Conservation (phyloP, 2,888 invertebrate species). For the Caenorhabditis angaria region DNA sequence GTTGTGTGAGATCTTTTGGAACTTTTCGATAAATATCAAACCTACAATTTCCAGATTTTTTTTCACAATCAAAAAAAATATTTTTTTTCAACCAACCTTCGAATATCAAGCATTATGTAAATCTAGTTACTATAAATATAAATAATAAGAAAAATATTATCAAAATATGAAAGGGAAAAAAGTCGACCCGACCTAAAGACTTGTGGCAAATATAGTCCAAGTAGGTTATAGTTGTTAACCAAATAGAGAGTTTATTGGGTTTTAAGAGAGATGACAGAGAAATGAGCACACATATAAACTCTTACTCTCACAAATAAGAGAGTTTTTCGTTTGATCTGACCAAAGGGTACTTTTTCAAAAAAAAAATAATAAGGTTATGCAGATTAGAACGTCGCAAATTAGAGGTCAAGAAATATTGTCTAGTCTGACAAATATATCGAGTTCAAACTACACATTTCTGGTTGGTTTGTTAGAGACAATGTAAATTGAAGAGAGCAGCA, state of each 20-base stretch:
- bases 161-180: constrained; percentile 14
- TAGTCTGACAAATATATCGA: too few relatives aligned
- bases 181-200: constrained; percentile 30
- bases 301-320: constrained; percentile 17
- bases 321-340: constrained; percentile 20
- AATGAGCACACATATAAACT: constrained; percentile 11
- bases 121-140: neutral
- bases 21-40: constrained; percentile 78
- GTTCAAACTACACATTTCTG: too few relatives aligned
- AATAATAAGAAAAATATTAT: constrained; percentile 18
- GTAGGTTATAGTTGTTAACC: constrained; percentile 36
- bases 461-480: too few relatives aligned
- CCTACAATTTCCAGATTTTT: too few relatives aligned
- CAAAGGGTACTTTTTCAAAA: constrained; percentile 7
- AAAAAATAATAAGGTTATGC: too few relatives aligned
- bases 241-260: constrained; percentile 21
- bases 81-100: constrained; percentile 31
- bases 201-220: constrained; percentile 43
- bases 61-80: too few relatives aligned
- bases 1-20: constrained; percentile 78
- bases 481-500: too few relatives aligned
- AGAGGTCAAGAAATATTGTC: too few relatives aligned
- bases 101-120: constrained; percentile 41
- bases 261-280: constrained; percentile 27
- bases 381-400: too few relatives aligned